phyloP scores from a whole-genome alignment of 2,888 invertebrate species.

The Morpho helenor region DNA sequence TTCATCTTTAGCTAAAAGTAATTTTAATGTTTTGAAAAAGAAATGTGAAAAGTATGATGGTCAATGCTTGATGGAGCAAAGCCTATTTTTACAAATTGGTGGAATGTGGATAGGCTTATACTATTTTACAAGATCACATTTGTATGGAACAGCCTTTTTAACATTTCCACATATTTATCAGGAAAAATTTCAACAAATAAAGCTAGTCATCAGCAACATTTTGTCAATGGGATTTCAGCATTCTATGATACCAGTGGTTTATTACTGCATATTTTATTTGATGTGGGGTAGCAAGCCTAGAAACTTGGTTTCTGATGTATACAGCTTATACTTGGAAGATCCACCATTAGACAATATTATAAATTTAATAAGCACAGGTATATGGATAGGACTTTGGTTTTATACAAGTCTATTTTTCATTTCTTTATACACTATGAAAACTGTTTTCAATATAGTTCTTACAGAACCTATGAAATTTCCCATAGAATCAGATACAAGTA shows the following conservation, averaged over 20 bases:
- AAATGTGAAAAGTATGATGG: slow-evolving; percentile 65
- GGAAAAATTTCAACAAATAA: slow-evolving; percentile 83
- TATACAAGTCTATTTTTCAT: slow-evolving; percentile 84
- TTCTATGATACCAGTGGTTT: slow-evolving; percentile 81
- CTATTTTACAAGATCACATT: slow-evolving; percentile 78
- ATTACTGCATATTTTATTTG: slow-evolving; percentile 81
- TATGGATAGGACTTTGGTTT: slow-evolving; percentile 84
- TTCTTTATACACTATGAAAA: slow-evolving; percentile 84
- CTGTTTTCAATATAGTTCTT: slow-evolving; percentile 84
- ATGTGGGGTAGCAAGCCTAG: slow-evolving; percentile 79
- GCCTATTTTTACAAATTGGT: slow-evolving; percentile 82
- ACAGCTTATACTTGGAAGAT: slow-evolving; percentile 75
- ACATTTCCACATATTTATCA: slow-evolving; percentile 85
- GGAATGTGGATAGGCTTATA: slow-evolving; percentile 83
- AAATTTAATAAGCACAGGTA: slow-evolving; percentile 62
- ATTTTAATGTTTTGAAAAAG: slow-evolving; percentile 74
- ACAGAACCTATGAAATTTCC: slow-evolving; percentile 85
- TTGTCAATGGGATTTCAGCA: slow-evolving; percentile 79
- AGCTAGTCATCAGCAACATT: slow-evolving; percentile 76
- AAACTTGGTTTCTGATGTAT: slow-evolving; percentile 68
- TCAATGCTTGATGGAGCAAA: slow-evolving; percentile 82
- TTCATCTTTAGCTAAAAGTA: slow-evolving; percentile 81
- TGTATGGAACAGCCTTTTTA: slow-evolving; percentile 75
- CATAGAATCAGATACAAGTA: slow-evolving; percentile 67
- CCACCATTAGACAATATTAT: slow-evolving; percentile 70